phyloP scores from a whole-genome alignment of 2,797 vertebrate species.

The Philypnodon macrostomus region DNA sequence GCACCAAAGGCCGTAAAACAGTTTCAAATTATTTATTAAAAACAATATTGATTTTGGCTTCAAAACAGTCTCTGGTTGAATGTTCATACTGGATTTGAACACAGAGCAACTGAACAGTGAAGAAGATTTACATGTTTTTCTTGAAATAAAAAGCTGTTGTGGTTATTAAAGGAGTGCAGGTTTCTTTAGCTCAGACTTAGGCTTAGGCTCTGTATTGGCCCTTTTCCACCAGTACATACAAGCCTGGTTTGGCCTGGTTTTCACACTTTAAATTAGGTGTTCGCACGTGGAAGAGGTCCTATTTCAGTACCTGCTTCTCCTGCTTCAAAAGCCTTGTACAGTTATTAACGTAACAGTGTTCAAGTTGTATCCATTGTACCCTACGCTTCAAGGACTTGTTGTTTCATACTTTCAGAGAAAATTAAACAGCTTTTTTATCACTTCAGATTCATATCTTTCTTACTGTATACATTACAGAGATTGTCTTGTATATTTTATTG shows the following conservation, averaged over 20 bases:
- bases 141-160: background rate
- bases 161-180: background rate
- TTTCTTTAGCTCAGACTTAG: background rate
- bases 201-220: too few species aligned
- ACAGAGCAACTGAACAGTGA: background rate
- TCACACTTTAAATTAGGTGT: too few species aligned
- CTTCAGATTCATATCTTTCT: background rate
- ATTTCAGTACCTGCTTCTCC: too few species aligned
- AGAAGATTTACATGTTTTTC: background rate
- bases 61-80: background rate
- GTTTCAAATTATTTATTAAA: background rate
- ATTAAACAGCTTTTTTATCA: background rate
- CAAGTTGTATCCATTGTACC: too few species aligned
- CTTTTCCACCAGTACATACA: too few species aligned
- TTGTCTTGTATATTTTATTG: background rate
- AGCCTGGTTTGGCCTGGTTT: too few species aligned
- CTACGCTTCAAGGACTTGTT: background rate
- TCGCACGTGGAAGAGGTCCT: too few species aligned
- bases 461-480: background rate
- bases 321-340: too few species aligned
- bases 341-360: too few species aligned
- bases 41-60: background rate
- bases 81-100: background rate
- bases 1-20: background rate
- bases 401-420: background rate